Evolutionary conservation across 2,797 vertebrate genomes (phyloP).

Genomic region (Enoplosus armatus): DNA sequence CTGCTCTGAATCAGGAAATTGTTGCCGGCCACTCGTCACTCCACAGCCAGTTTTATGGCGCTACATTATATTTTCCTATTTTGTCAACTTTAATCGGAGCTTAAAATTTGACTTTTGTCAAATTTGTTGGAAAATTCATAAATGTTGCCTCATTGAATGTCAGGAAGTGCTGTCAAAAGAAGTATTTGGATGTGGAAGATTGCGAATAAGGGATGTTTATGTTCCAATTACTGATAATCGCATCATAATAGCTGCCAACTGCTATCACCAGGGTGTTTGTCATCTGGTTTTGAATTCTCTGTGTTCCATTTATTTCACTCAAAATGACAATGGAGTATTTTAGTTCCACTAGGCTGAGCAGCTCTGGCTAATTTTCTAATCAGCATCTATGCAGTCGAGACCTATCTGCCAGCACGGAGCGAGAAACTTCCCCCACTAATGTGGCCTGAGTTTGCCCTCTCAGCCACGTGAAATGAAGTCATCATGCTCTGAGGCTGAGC

Average conservation of each 20-base stretch:
- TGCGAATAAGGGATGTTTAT: constrained; percentile 48
- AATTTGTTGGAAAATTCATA: constrained; percentile 30
- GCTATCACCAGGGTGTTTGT: constrained; percentile 55
- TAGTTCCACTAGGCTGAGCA: constrained; percentile 37
- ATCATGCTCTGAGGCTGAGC: constrained; percentile 25
- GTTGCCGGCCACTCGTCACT: constrained; percentile 1
- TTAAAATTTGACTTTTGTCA: constrained; percentile 22
- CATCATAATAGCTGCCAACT: constrained; percentile 44
- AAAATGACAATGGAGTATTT: constrained; percentile 53
- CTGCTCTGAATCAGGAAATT: constrained; percentile 35
- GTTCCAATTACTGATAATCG: constrained; percentile 51
- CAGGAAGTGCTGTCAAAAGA: constrained; percentile 46
- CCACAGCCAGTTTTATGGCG: constrained; percentile 25
- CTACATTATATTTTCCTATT: constrained; percentile 25
- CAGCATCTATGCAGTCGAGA: constrained; percentile 40
- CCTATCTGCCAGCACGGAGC: constrained; percentile 44
- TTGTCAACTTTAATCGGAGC: constrained; percentile 34
- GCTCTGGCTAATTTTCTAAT: constrained; percentile 63
- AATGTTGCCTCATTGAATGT: constrained; percentile 16
- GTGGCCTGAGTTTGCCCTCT: constrained; percentile 61
- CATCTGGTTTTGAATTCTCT: constrained; percentile 49
- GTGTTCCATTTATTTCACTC: constrained; percentile 38
- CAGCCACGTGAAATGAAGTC: constrained; percentile 72
- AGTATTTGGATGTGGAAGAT: constrained; percentile 24
- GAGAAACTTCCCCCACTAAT: constrained; percentile 57